Conservation (phyloP, 2,797 vertebrate species). For the Acropternis orthonyx region DNA sequence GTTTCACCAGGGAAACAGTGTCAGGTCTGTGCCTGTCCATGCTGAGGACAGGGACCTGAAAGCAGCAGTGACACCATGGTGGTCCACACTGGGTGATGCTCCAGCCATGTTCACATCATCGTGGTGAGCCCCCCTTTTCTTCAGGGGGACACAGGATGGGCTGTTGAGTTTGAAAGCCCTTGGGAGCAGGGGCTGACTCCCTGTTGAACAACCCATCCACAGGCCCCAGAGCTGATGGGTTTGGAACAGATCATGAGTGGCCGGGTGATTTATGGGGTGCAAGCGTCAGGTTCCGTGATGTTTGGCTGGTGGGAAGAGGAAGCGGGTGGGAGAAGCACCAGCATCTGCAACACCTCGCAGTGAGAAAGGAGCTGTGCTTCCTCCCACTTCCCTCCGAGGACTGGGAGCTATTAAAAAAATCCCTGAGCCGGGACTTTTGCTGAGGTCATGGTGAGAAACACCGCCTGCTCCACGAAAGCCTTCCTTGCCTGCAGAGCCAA, state of each 20-base stretch:
- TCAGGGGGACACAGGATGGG: not conserved
- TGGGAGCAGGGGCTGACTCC: not conserved
- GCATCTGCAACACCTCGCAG: slow-evolving; percentile 5
- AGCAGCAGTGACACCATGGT: accelerated
- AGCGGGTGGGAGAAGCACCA: not conserved
- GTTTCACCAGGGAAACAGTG: not conserved
- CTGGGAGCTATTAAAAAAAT: not conserved
- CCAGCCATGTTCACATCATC: accelerated
- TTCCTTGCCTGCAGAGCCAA: not conserved
- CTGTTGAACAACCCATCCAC: not conserved
- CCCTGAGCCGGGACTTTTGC: slow-evolving; percentile 6
- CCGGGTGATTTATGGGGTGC: not conserved
- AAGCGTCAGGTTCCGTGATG: not conserved
- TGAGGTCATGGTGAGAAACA: not conserved
- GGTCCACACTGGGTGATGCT: not conserved
- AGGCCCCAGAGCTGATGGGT: not conserved
- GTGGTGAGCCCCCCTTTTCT: not conserved
- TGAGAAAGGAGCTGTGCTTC: not conserved
- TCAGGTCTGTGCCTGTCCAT: not conserved
- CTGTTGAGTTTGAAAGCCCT: not conserved
- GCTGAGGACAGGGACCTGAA: not conserved
- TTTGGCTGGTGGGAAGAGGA: slow-evolving; percentile 34
- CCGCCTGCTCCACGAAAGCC: not conserved
- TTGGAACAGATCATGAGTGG: not conserved
- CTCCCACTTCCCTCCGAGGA: not conserved